These are phyloP conservation scores for Cercopithecus mona DNA, from an alignment of 2,113 vertebrate genomes.

Conservation along the genomic window DNA sequence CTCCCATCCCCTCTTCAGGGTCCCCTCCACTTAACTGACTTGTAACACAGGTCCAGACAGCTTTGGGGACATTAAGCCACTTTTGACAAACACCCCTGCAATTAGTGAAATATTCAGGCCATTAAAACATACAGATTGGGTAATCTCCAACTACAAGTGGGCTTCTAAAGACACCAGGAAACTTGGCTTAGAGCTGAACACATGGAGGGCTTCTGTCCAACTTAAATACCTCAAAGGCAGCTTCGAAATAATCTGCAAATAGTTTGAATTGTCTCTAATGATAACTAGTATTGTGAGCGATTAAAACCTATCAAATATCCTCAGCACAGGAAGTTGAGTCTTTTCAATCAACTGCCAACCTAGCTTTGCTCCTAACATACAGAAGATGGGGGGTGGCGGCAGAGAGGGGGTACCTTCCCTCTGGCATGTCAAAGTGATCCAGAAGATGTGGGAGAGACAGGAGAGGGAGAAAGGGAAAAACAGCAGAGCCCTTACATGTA, in stretches of 20 bases:
- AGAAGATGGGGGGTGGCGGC: not conserved
- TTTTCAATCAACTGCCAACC: not conserved
- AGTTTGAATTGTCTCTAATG: conserved; percentile 64
- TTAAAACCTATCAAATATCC: conserved; percentile 6
- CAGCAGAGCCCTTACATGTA: not conserved
- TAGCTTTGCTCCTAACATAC: not conserved
- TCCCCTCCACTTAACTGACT: not conserved
- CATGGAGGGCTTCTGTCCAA: not conserved
- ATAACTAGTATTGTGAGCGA: conserved; percentile 33
- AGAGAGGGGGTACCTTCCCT: not conserved
- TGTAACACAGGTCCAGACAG: conserved; percentile 16
- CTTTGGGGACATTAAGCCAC: not conserved
- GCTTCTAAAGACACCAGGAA: conserved; percentile 8
- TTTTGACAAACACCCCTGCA: not conserved
- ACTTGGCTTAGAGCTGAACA: not conserved
- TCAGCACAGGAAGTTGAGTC: not conserved
- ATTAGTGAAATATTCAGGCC: not conserved
- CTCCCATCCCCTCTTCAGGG: not conserved
- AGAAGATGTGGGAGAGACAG: not conserved
- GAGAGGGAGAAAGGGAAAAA: not conserved
- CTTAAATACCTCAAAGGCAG: conserved; percentile 61
- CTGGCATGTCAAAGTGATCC: not conserved
- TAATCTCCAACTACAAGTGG: not conserved
- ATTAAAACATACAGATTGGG: not conserved
- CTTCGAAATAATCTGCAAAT: conserved; percentile 62